Evolutionary conservation across 2,113 vertebrate species (phyloP), one percentile per base, ranked within the genome.

Genomic region (Cromileptes altivelis): DNA sequence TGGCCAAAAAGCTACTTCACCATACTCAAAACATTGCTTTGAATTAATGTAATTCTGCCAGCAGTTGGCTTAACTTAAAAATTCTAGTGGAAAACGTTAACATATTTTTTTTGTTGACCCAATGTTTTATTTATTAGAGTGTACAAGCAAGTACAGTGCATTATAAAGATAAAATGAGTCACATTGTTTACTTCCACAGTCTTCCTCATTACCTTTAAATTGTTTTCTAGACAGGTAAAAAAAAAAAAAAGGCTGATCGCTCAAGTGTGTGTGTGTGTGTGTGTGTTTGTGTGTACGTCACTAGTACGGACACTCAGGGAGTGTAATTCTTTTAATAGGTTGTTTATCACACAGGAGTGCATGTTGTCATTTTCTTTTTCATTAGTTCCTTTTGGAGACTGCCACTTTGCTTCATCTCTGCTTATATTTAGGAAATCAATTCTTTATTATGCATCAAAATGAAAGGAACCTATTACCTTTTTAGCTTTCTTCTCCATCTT

Each of bases 361-460:
- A 19, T 69, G 75, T 82, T 85, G 49, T 91, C 84, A 87, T 89
- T 86, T 90, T 82, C 79, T 78, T 88, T 61, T 57, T 85, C 84
- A 85, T 89, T 85, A 86, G 60, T 68, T 79, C n/a, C 56, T 79
- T 79, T 27, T 21, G 27, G 30, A 79, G 52, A 52, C 73, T 56
- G 47, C 65, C 75, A 69, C 62, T 84, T 80, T 65, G 37, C 55
- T 85, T 82, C 81, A 70, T 88, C 78, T 88, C 69, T 12, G 4
- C 50, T 85, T 62, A 71, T 75, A 87, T 86, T 92, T 61, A 63
- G 64, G 56, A 78, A 87, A 89, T 88, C 73, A 58, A 80, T 82
- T 80, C 62, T 73, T 83, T 67, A 73, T 87, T 85, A 85, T 1
- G 6, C 11, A 56, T 73, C 74, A 56, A 42, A 82, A 88, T 58